These are phyloP conservation scores for Falcaria lacertinaria DNA, from an alignment of 2,888 invertebrate genomes.

Conservation along the genomic window DNA sequence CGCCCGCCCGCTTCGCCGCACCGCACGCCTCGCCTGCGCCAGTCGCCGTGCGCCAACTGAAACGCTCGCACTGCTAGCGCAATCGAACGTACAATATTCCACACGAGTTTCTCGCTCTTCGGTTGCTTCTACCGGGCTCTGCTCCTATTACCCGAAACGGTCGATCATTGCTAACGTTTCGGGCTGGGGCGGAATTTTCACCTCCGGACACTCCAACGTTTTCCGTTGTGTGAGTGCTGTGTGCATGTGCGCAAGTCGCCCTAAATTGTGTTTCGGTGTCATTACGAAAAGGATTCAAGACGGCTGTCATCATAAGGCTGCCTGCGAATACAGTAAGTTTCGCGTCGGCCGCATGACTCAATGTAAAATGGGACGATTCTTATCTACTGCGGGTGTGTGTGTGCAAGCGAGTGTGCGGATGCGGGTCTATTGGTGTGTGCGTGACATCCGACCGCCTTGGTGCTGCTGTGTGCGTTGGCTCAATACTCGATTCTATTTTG, in stretches of 20 bases:
- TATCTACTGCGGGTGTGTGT: constrained; percentile 61
- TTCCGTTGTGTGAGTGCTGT: constrained; percentile 41
- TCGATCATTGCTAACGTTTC: constrained; percentile 42
- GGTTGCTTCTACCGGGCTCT: constrained; percentile 43
- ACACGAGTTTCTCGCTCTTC: constrained; percentile 56
- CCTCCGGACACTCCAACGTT: constrained; percentile 28
- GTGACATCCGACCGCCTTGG: constrained; percentile 67
- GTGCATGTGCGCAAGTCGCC: constrained; percentile 61
- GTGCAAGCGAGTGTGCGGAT: constrained; percentile 40
- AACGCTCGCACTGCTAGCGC: constrained; percentile 77
- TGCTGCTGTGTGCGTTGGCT: constrained; percentile 64
- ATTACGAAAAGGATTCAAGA: constrained; percentile 67
- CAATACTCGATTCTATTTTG: constrained; percentile 77
- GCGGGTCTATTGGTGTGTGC: constrained; percentile 43
- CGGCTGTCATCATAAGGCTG: constrained; percentile 78
- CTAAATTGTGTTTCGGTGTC: constrained; percentile 56
- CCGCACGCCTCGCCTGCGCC: constrained; percentile 76
- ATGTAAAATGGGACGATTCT: constrained; percentile 78
- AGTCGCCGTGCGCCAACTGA: constrained; percentile 79
- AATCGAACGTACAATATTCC: constrained; percentile 67
- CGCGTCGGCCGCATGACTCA: constrained; percentile 66
- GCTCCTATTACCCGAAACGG: constrained; percentile 43
- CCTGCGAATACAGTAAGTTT: constrained; percentile 77
- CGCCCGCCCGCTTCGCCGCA: constrained; percentile 74
- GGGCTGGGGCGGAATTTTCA: constrained; percentile 33